phyloP scores from a whole-genome alignment of 2,113 vertebrate genomes.

The Larimichthys crocea region DNA sequence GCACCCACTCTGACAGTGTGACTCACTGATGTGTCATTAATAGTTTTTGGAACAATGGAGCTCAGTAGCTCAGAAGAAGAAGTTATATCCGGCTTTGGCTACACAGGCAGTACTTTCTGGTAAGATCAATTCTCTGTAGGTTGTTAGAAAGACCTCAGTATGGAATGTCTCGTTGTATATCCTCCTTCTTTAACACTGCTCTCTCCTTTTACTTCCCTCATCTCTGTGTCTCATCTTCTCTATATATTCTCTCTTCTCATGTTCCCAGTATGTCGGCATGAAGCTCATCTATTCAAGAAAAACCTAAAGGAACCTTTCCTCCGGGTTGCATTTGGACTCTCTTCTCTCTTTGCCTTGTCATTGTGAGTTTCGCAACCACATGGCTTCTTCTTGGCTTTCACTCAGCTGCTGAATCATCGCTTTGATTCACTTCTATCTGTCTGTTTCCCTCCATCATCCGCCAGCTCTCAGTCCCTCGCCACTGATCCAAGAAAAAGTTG shows the following conservation, averaged over 20 bases:
- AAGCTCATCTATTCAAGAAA: conserved; percentile 1
- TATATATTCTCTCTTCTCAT: background rate
- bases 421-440: conserved; percentile 63
- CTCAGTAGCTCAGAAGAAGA: background rate
- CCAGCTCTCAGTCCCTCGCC: conserved; percentile 51
- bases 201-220: background rate
- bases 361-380: conserved; percentile 31
- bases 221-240: background rate
- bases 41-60: background rate
- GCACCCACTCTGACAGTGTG: background rate
- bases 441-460: conserved; percentile 61
- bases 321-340: conserved; percentile 1
- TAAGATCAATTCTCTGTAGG: background rate
- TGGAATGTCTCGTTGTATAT: background rate
- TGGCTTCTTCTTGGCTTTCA: conserved; percentile 45
- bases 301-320: background rate
- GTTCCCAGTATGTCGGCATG: background rate
- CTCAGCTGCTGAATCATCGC: conserved; percentile 69
- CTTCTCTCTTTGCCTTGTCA: conserved; percentile 47
- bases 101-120: background rate
- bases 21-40: background rate
- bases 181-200: background rate
- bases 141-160: background rate
- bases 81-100: background rate
- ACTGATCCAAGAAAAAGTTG: conserved; percentile 57